phyloP scores from a whole-genome alignment of 2,888 invertebrate genomes.

The Apotomis capreana region DNA sequence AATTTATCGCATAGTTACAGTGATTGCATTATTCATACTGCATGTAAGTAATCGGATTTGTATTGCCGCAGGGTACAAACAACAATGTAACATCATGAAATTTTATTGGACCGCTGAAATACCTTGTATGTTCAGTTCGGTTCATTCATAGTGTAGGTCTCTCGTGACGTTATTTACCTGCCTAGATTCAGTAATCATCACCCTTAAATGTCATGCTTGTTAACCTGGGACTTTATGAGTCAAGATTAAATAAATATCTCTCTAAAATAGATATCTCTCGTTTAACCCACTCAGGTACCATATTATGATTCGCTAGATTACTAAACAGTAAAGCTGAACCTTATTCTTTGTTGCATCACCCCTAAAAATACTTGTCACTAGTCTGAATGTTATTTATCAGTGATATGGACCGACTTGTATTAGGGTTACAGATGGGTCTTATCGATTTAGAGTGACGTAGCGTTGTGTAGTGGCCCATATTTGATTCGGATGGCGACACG shows the following conservation, averaged over 20 bases:
- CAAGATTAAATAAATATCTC: neutral
- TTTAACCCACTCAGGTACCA: neutral
- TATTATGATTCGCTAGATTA: neutral
- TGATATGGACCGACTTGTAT: slow-evolving; percentile 27
- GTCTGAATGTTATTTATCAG: slow-evolving; percentile 23
- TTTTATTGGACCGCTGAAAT: too few species aligned
- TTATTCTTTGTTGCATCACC: neutral
- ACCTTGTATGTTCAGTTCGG: too few species aligned
- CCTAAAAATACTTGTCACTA: neutral
- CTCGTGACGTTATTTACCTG: too few species aligned
- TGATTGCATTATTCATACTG: too few species aligned
- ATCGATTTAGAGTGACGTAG: slow-evolving; percentile 25
- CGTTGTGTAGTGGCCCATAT: slow-evolving; percentile 38
- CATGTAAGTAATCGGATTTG: too few species aligned
- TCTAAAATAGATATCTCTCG: neutral
- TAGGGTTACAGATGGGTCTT: slow-evolving; percentile 23
- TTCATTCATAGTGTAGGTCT: too few species aligned
- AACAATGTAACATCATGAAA: too few species aligned
- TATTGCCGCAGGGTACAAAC: too few species aligned
- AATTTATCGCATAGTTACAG: too few species aligned
- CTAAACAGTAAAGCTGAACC: neutral
- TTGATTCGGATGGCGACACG: slow-evolving; percentile 38
- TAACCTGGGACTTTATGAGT: too few species aligned
- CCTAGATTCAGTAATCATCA: too few species aligned
- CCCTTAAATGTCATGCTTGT: too few species aligned